These are phyloP conservation scores for Ips nitidus DNA, from an alignment of 1,140 invertebrate genomes.

Conservation along the genomic window DNA sequence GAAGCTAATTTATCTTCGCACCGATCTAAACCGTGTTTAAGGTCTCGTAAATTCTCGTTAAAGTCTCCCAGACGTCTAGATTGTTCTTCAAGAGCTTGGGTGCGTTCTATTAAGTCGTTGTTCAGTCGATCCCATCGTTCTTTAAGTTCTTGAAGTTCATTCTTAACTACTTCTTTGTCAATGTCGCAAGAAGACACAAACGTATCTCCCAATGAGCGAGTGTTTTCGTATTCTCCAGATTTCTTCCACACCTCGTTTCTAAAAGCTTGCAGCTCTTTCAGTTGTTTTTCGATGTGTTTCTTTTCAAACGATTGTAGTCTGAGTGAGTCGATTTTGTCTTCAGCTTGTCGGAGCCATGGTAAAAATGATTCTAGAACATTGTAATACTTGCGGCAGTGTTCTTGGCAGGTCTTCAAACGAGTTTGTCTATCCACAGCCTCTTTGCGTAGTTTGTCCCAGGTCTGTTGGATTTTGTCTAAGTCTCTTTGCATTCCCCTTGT, in stretches of 20 bases:
- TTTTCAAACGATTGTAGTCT: conserved; percentile 79
- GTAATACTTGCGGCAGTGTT: conserved; percentile 90
- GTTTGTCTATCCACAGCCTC: conserved; percentile 83
- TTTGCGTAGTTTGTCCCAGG: conserved; percentile 88
- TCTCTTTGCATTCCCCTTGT: conserved; percentile 63
- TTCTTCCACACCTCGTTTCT: conserved; percentile 90
- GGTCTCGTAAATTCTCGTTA: conserved; percentile 79
- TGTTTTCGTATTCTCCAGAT: conserved; percentile 90
- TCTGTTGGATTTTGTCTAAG: conserved; percentile 81
- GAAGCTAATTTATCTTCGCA: conserved; percentile 86
- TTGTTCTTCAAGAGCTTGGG: conserved; percentile 82
- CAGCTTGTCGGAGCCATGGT: conserved; percentile 84
- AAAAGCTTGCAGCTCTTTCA: conserved; percentile 86
- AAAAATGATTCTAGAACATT: conserved; percentile 80
- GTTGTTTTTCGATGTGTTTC: conserved; percentile 83
- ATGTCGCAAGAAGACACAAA: conserved; percentile 84
- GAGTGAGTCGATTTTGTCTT: conserved; percentile 81
- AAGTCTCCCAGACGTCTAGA: conserved; percentile 81
- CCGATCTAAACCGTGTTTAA: conserved; percentile 78
- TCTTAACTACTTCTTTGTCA: conserved; percentile 86
- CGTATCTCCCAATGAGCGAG: conserved; percentile 79
- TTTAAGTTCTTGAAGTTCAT: conserved; percentile 77
- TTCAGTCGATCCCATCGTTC: conserved; percentile 89
- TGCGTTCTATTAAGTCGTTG: conserved; percentile 67
- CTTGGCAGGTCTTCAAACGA: conserved; percentile 80